Base-by-base conservation (phyloP, 2,797 vertebrate genomes). In the Pantherophis alleghaniensis region DNA sequence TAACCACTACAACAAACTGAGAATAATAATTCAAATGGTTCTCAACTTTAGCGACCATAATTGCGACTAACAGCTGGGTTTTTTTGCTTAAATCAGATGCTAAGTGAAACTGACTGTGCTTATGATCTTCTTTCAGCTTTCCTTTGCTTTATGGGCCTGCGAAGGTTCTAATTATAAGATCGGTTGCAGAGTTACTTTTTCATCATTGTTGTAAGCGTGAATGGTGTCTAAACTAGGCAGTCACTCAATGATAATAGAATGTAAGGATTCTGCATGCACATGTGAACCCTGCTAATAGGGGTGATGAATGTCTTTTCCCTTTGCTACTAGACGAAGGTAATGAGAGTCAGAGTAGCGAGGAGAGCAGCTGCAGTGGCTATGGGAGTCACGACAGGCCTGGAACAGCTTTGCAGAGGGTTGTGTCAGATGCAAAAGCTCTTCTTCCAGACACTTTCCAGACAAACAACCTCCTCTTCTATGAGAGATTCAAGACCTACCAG, bases 401-500 rank as follows among this genome's bases (percentile, higher is more conserved):
- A 3, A 98, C 97, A 1, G 86, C 93, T 93, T 96, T 99, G 94
- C 98, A 97, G 91, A 98, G 97, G 94, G 95, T 96, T 13, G 97
- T 98, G 92, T 97, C 94, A 0, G 94, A 95, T 4, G 97, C 97
- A n/a, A 96, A 96, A 6, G 96, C 96, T 3, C 56, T 90, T 79
- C 98, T 99, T 22, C 99, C 98, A 0, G 98, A 98, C 92, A 97
- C 97, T 47, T 99, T 99, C 93, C 98, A 98, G 92, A 99, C 99
- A 0, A 97, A 97, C 95, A 97, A 98, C 56, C 98, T 99, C 90
- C 96, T 99, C 56, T 99, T 99, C 96, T 99, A 99, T 0, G 99
- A 99, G 95, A 96, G 99, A 79, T 99, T 99, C 96, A 98, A 98
- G 91, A 98, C 98, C 0, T 99, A 99, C 95, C 99, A 99, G 96